Evolutionary conservation across 2,888 invertebrate genomes (phyloP).

Genomic region (Hypercompe scribonia): DNA sequence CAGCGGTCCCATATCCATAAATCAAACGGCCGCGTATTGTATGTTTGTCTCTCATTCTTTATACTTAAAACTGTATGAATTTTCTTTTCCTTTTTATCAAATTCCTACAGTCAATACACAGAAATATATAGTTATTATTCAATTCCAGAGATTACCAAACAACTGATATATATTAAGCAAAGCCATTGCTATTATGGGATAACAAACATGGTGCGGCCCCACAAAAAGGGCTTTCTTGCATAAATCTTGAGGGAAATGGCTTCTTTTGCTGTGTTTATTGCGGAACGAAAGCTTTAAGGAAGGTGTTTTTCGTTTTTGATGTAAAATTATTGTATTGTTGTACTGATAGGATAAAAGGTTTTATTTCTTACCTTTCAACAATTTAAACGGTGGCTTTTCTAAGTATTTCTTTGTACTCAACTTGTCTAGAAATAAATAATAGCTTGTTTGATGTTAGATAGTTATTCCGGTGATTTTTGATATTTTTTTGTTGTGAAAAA

Average conservation of each 20-base stretch:
- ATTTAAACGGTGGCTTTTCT: neutral
- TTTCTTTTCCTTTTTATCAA: neutral
- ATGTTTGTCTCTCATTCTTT: neutral
- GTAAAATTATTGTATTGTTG: conserved; percentile 18
- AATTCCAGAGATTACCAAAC: conserved; percentile 18
- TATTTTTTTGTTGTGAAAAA: no score
- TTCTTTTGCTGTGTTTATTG: conserved; percentile 24
- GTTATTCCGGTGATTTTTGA: neutral
- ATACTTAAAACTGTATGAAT: neutral
- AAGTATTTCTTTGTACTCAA: neutral
- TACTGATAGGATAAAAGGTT: conserved; percentile 10
- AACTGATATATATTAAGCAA: conserved; percentile 22
- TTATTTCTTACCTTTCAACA: neutral
- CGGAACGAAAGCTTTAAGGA: conserved; percentile 12
- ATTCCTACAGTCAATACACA: neutral
- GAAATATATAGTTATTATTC: neutral
- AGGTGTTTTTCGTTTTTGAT: conserved; percentile 25
- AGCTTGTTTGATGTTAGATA: neutral
- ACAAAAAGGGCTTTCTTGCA: conserved; percentile 17
- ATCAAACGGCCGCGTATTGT: no score
- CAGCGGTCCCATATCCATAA: no score
- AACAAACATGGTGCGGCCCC: conserved; percentile 27
- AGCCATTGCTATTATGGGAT: conserved; percentile 32
- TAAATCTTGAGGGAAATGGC: conserved; percentile 22
- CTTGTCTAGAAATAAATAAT: neutral